Percentiles rank a stretch among this genome's conserved stretches.
These are phyloP conservation scores for Ardeotis arabs DNA, from an alignment of 2,113 vertebrate genomes.

Conservation along the genomic window DNA sequence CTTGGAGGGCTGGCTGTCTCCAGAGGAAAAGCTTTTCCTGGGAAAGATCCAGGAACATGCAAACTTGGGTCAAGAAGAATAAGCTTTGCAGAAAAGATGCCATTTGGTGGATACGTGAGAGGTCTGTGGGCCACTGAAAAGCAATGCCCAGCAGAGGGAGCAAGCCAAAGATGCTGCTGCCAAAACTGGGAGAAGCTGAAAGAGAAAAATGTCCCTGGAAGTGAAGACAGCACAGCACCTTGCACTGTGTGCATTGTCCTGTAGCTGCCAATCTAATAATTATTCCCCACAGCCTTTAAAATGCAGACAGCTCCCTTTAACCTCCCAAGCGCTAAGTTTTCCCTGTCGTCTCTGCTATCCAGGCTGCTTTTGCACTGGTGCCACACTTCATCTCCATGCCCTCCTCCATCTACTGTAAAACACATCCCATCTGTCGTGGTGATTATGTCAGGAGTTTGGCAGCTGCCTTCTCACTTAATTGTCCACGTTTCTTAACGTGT, in stretches of 20 bases:
- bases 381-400: neutral
- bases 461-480: slow-evolving; percentile 59
- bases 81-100: neutral
- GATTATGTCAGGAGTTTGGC: slow-evolving; percentile 64
- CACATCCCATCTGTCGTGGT: slow-evolving; percentile 78
- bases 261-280: neutral
- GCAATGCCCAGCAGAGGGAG: neutral
- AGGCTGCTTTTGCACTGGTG: neutral
- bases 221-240: neutral
- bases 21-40: neutral
- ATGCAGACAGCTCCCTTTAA: neutral
- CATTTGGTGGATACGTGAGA: neutral
- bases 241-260: neutral
- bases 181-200: neutral
- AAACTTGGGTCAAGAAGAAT: neutral
- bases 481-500: slow-evolving; percentile 29
- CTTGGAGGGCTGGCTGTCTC: neutral
- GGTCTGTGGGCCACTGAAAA: neutral
- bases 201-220: neutral
- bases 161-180: neutral
- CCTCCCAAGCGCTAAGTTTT: neutral
- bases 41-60: neutral
- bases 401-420: too few relatives aligned
- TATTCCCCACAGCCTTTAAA: neutral
- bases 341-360: neutral